Conservation (phyloP, 1,140 invertebrate genomes). For the Zophobas morio region DNA sequence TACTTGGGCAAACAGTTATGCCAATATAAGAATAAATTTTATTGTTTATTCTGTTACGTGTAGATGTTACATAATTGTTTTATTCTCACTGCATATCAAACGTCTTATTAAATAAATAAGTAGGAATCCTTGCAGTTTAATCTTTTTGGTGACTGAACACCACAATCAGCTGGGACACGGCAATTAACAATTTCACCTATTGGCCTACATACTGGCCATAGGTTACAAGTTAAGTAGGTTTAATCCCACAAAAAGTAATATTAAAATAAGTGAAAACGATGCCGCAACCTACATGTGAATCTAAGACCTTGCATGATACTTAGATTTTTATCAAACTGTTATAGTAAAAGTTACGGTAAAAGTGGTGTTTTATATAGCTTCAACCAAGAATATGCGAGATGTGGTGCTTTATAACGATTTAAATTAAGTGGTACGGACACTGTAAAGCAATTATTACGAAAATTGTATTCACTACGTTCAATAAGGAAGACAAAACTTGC, state of each 20-base stretch:
- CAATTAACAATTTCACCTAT: conserved; percentile 23
- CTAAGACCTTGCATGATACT: conserved; percentile 3
- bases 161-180: not conserved
- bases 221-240: conserved; percentile 15
- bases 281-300: conserved; percentile 14
- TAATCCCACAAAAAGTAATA: conserved; percentile 5
- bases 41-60: conserved; percentile 18
- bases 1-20: conserved; percentile 41
- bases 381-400: too few species aligned
- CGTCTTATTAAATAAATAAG: not conserved
- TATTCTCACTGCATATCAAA: conserved; percentile 16
- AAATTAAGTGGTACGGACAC: too few species aligned
- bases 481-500: not conserved
- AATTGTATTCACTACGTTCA: too few species aligned
- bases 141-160: not conserved
- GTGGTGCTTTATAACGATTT: too few species aligned
- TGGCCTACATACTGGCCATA: conserved; percentile 2
- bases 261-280: conserved; percentile 21
- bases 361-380: too few species aligned
- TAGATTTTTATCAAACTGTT: not conserved
- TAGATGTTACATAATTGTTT: conserved; percentile 6
- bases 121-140: not conserved
- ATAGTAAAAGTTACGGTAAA: too few species aligned
- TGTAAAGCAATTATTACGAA: too few species aligned
- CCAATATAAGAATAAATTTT: conserved; percentile 26